These are phyloP conservation scores for Himalopsyche anomala DNA, from an alignment of 2,888 invertebrate genomes.

Conservation along the genomic window DNA sequence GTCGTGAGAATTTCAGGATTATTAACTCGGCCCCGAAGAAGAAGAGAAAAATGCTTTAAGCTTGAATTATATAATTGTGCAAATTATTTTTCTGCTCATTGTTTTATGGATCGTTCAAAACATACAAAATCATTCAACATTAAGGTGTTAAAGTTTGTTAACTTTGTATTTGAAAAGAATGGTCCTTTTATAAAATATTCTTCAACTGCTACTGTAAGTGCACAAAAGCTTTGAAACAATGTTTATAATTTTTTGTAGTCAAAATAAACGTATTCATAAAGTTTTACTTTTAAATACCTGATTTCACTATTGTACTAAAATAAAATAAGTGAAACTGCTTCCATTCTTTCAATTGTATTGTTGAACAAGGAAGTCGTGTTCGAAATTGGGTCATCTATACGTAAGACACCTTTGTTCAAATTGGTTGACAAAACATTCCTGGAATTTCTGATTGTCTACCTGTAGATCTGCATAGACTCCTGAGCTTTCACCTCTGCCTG, in stretches of 20 bases:
- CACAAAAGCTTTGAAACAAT: background rate
- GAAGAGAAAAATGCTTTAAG: no score
- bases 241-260: background rate
- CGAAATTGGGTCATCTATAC: constrained; percentile 52
- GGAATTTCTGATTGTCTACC: constrained; percentile 19
- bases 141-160: no score
- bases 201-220: background rate
- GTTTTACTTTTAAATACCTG: background rate
- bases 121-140: no score
- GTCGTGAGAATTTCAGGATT: no score
- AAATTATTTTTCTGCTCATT: no score
- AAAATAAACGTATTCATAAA: constrained; percentile 1
- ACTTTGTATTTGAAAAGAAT: no score
- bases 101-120: no score
- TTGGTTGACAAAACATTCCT: constrained; percentile 51
- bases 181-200: no score
- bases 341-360: background rate
- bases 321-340: constrained; percentile 38
- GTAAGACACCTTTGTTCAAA: constrained; percentile 57
- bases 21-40: no score
- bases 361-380: background rate
- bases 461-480: constrained; percentile 34
- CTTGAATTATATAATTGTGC: no score
- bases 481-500: constrained; percentile 55
- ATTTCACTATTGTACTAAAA: background rate